phyloP scores from a whole-genome alignment of 2,888 invertebrate species.

The Lithodes maja region DNA sequence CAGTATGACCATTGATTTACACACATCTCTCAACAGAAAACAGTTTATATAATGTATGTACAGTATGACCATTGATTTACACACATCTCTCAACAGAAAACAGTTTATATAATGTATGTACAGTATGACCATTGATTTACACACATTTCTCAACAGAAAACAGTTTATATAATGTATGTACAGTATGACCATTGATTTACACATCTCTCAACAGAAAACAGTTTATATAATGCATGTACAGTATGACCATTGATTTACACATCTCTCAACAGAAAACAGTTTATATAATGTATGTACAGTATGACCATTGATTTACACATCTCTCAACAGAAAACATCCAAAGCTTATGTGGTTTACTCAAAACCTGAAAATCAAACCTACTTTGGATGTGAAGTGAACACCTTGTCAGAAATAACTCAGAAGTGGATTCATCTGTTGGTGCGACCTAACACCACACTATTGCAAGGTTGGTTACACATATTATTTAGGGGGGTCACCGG shows the following conservation, averaged over 20 bases:
- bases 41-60: not conserved
- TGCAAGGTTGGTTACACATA: conserved; percentile 47
- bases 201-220: not conserved
- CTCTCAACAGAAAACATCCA: conserved; percentile 16
- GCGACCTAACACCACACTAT: conserved; percentile 56
- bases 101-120: not conserved
- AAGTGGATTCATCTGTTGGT: conserved; percentile 62
- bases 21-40: conserved; percentile 1
- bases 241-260: not conserved
- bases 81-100: conserved; percentile 1
- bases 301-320: not conserved
- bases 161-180: not conserved
- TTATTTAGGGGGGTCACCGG: too few species aligned
- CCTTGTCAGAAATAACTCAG: conserved; percentile 60
- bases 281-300: not conserved
- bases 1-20: not conserved
- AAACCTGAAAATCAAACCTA: conserved; percentile 65
- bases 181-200: not conserved
- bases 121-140: not conserved
- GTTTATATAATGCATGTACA: not conserved
- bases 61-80: not conserved
- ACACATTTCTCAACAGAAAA: not conserved
- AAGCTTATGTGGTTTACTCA: conserved; percentile 49
- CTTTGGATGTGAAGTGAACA: conserved; percentile 69
- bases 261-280: not conserved